Evolutionary conservation across 2,888 invertebrate genomes (phyloP).

Genomic region (Carcina quercana): DNA sequence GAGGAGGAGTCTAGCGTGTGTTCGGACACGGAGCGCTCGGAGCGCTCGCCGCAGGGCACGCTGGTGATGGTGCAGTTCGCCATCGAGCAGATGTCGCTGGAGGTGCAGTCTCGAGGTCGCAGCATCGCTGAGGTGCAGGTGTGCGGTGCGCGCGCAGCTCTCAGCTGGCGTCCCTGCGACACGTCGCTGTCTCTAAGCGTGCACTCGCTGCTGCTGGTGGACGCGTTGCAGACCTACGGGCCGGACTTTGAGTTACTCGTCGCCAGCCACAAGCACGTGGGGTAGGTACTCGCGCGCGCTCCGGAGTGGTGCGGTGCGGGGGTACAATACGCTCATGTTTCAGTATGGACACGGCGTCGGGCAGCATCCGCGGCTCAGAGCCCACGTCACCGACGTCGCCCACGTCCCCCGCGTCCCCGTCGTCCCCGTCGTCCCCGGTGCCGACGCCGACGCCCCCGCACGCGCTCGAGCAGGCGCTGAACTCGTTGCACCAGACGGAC

Average conservation of each 20-base stretch:
- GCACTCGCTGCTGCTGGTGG: slow-evolving; percentile 93
- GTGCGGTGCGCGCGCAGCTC: slow-evolving; percentile 86
- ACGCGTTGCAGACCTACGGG: slow-evolving; percentile 96
- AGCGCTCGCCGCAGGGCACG: slow-evolving; percentile 64
- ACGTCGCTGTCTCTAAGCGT: slow-evolving; percentile 88
- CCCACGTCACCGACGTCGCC: slow-evolving; percentile 92
- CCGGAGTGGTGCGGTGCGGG: no score
- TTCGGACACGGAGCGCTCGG: slow-evolving; percentile 57
- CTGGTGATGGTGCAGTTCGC: slow-evolving; percentile 89
- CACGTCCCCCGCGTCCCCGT: slow-evolving; percentile 70
- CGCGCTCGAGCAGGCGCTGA: slow-evolving; percentile 39
- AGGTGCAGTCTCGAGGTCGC: slow-evolving; percentile 89
- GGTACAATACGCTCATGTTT: no score
- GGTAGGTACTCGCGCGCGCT: no score
- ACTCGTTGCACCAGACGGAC: slow-evolving; percentile 28
- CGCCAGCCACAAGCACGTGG: slow-evolving; percentile 95
- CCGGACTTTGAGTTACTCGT: slow-evolving; percentile 95
- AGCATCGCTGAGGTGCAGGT: slow-evolving; percentile 96
- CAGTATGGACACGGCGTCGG: slow-evolving; percentile 95
- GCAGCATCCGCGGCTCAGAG: slow-evolving; percentile 93
- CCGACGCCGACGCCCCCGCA: slow-evolving; percentile 63
- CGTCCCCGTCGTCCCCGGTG: slow-evolving; percentile 77
- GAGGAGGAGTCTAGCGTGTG: slow-evolving; percentile 61
- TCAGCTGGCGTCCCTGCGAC: slow-evolving; percentile 83
- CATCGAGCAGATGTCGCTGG: slow-evolving; percentile 89